Conservation (phyloP, 2,888 invertebrate genomes). For the Agrotis exclamationis region DNA sequence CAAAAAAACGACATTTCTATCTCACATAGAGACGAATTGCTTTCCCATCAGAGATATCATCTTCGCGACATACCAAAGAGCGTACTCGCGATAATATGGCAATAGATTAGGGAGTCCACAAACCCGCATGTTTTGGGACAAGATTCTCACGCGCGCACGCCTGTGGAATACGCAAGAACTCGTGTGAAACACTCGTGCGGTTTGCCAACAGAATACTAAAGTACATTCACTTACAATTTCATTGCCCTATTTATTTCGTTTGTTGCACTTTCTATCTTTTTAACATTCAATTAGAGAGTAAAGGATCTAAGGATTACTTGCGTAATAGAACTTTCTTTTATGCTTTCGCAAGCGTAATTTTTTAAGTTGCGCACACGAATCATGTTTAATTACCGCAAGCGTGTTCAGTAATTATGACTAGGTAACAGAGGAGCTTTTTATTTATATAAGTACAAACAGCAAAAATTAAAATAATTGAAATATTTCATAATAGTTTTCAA, state of each 20-base stretch:
- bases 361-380: slow-evolving; percentile 30
- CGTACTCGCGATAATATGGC: slow-evolving; percentile 26
- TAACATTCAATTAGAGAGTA: slow-evolving; percentile 54
- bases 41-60: slow-evolving; percentile 20
- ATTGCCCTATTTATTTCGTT: slow-evolving; percentile 79
- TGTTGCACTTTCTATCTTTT: slow-evolving; percentile 64
- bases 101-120: slow-evolving; percentile 50
- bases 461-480: background rate
- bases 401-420: slow-evolving; percentile 4
- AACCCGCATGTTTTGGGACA: slow-evolving; percentile 74
- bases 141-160: slow-evolving; percentile 81
- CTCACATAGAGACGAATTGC: background rate
- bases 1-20: background rate
- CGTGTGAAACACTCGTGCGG: slow-evolving; percentile 83
- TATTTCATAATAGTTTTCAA: background rate
- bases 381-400: slow-evolving; percentile 27
- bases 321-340: slow-evolving; percentile 55
- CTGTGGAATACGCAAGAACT: slow-evolving; percentile 78
- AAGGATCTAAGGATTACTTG: slow-evolving; percentile 45
- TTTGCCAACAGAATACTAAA: slow-evolving; percentile 86
- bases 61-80: slow-evolving; percentile 12
- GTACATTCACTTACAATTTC: slow-evolving; percentile 83
- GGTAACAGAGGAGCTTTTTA: background rate
- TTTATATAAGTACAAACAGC: background rate
- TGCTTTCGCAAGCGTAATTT: slow-evolving; percentile 35